Evolutionary conservation across 64 coral and sea anemone species (phyloP).

Genomic region (Platygyra sinensis): DNA sequence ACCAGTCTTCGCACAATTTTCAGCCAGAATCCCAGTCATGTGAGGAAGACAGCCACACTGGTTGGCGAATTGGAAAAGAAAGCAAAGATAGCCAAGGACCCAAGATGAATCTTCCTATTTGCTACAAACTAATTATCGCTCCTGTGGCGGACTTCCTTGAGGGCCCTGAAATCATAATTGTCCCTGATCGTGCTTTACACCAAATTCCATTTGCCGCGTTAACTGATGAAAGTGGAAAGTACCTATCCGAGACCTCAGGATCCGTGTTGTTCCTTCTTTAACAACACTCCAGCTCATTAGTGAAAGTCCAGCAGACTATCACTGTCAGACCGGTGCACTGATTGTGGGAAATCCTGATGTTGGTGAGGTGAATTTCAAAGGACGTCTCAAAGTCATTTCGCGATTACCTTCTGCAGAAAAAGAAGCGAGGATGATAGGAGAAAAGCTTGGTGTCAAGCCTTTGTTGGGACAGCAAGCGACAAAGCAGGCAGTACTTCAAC

Average conservation of each 20-base stretch:
- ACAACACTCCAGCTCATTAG: neutral
- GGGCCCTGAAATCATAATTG: neutral
- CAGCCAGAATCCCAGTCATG: neutral
- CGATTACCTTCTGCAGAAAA: neutral
- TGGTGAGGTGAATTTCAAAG: neutral
- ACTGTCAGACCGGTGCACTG: neutral
- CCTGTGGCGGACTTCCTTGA: neutral
- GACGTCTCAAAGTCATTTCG: neutral
- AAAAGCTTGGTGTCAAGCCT: neutral
- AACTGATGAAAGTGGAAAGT: neutral
- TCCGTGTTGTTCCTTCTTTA: neutral
- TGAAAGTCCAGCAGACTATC: neutral
- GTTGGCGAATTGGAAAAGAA: neutral
- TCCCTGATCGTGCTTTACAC: neutral
- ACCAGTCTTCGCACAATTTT: neutral
- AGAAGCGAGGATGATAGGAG: neutral
- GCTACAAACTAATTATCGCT: neutral
- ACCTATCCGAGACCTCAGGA: neutral
- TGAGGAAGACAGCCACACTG: neutral
- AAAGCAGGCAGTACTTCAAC: neutral
- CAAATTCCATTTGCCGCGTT: neutral
- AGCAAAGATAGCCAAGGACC: neutral
- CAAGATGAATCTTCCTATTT: neutral
- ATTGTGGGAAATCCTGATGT: neutral
- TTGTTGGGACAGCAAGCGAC: neutral